phyloP scores from a whole-genome alignment of 2,888 invertebrate species.

The Drosophila flavopinicola region DNA sequence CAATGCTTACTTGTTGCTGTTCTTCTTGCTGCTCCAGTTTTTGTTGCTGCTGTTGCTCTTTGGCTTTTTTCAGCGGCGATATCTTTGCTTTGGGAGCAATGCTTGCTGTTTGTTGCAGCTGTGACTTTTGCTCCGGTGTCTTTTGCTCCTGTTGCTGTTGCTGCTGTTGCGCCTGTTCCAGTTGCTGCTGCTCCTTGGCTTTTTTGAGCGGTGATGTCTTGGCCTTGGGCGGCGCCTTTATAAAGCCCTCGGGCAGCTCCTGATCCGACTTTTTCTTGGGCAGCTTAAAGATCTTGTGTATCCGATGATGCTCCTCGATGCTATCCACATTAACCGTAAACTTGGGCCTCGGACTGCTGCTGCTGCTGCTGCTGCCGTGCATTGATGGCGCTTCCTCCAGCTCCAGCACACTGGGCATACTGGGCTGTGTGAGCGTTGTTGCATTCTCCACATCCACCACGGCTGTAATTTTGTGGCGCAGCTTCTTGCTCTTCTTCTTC shows the following conservation, averaged over 20 bases:
- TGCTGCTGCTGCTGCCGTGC: constrained; percentile 35
- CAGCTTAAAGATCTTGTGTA: constrained; percentile 81
- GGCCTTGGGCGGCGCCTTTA: too few species aligned
- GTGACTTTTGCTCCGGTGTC: neutral
- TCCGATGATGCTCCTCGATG: constrained; percentile 82
- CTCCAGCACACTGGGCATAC: constrained; percentile 67
- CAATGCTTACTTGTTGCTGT: too few species aligned
- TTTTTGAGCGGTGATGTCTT: too few species aligned
- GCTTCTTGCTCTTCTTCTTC: constrained; percentile 78
- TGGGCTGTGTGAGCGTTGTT: constrained; percentile 53
- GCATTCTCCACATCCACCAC: constrained; percentile 81
- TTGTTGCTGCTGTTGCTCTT: too few species aligned
- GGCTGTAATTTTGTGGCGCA: constrained; percentile 83
- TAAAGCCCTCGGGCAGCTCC: too few species aligned
- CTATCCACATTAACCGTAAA: constrained; percentile 84
- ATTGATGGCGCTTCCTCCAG: constrained; percentile 50
- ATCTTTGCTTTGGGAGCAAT: too few species aligned
- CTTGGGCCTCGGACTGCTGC: constrained; percentile 74
- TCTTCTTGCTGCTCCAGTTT: too few species aligned
- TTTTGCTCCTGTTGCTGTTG: neutral
- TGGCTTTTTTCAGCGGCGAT: too few species aligned
- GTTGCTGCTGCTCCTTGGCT: too few species aligned
- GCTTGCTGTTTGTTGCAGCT: too few species aligned
- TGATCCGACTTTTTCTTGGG: constrained; percentile 83
- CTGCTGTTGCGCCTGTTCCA: too few species aligned